Evolutionary conservation across 1,140 invertebrate genomes (phyloP), one percentile per base, ranked within the genome.

Genomic region (Drosophila neocordata): DNA sequence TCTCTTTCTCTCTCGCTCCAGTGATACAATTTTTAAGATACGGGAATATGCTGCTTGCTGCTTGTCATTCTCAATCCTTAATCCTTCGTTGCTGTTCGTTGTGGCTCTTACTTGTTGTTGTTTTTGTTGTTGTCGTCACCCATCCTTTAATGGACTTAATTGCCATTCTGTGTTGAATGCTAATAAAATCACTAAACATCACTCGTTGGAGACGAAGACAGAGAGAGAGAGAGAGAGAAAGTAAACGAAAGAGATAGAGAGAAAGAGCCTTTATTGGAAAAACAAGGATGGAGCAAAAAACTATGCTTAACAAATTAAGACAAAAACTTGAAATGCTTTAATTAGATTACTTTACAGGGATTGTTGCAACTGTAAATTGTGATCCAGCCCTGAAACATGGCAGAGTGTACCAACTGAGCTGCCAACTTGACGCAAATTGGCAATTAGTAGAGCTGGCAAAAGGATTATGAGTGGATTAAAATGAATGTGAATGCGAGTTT

Each of bases 61-160:
- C 27, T 48, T 48, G 15, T 48, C 41, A 48, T 48, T 7, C 41
- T 48, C 15, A 48, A 48, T 48, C 41, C 41, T 48, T 48, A 48
- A 48, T 48, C 41, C 41, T 48, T 48, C 41, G 35, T 34, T 22
- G 24, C 52, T 56, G 41, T 41, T 65, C 38, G 57, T 58, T 51
- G n/a, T 57, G 24, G 51, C 51, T n/a, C n/a, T n/a, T n/a, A n/a
- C n/a, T n/a, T 37, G 18, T 11, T 20, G 7, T 34, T 27, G 15
- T 31, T 56, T 7, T 44, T 27, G 65, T 34, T 41, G 41, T 51
- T 60, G 73, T 65, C 65, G 69, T 65, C 65, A 68, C 70, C 68
- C 53, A 56, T 56, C 9, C 27, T 69, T 68, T 77, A 85, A 80
- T 80, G 81, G 77, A 85, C 85, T 85, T 84, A 84, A 85, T 84